Evolutionary conservation across 2,888 invertebrate species (phyloP).

Genomic region (Lordiphosa fenestrarum): DNA sequence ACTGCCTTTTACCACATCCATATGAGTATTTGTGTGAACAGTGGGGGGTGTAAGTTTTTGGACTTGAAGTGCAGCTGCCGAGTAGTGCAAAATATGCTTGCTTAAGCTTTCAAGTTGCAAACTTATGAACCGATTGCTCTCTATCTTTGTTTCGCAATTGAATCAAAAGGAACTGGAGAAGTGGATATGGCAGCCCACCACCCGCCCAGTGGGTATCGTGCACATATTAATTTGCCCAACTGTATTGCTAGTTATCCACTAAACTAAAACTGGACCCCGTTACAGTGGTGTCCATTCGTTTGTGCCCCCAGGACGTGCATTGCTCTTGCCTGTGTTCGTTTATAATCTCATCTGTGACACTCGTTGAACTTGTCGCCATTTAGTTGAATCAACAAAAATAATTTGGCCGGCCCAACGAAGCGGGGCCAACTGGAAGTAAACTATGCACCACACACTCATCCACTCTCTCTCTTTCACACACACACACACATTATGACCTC

Average conservation of each 20-base stretch:
- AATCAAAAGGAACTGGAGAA: too few species aligned
- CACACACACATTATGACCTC: slow-evolving; percentile 14
- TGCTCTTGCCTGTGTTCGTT: slow-evolving; percentile 42
- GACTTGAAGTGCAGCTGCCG: too few species aligned
- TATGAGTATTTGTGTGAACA: slow-evolving; percentile 34
- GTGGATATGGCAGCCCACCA: too few species aligned
- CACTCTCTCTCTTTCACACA: neutral
- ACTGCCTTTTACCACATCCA: too few species aligned
- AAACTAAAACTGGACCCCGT: neutral
- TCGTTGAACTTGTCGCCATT: slow-evolving; percentile 74
- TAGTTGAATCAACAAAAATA: slow-evolving; percentile 73
- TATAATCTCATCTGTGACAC: slow-evolving; percentile 73
- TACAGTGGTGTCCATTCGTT: slow-evolving; percentile 26
- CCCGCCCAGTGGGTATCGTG: too few species aligned
- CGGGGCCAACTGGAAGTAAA: slow-evolving; percentile 8
- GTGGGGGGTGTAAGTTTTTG: slow-evolving; percentile 6
- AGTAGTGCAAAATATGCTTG: too few species aligned
- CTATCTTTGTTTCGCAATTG: too few species aligned
- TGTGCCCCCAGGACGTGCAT: slow-evolving; percentile 27
- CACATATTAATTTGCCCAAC: slow-evolving; percentile 5
- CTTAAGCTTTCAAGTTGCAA: too few species aligned
- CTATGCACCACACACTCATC: slow-evolving; percentile 5
- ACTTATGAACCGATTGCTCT: too few species aligned
- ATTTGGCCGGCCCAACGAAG: slow-evolving; percentile 32
- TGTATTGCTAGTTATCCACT: slow-evolving; percentile 4